Evolutionary conservation across 2,888 invertebrate species (phyloP).

Genomic region (Pecten maximus): DNA sequence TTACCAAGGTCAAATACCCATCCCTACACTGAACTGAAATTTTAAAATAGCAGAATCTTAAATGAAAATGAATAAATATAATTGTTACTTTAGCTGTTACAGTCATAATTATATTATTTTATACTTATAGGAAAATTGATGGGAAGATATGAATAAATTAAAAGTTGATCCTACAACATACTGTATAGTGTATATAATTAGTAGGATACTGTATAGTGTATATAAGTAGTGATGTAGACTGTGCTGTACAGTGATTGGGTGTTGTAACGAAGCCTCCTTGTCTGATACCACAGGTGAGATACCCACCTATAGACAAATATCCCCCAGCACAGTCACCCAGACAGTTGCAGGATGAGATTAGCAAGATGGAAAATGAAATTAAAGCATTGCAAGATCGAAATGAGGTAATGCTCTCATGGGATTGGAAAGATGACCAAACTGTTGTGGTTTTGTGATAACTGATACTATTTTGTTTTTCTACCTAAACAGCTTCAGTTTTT

Average conservation of each 20-base stretch:
- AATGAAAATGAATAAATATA: too few species aligned
- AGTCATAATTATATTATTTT: too few species aligned
- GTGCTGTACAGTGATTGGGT: background rate
- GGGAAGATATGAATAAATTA: too few species aligned
- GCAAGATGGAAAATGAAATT: constrained; percentile 30
- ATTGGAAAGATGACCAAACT: background rate
- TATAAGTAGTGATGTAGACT: too few species aligned
- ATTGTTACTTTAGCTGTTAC: too few species aligned
- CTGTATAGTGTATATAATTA: too few species aligned
- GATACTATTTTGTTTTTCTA: background rate
- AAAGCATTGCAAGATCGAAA: constrained; percentile 22
- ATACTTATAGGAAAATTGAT: too few species aligned
- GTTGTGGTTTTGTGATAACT: background rate
- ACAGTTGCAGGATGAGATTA: constrained; percentile 15
- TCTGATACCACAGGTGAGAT: constrained; percentile 10
- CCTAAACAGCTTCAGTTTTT: background rate
- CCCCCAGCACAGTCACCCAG: background rate
- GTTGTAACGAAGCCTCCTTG: background rate
- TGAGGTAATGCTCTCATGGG: background rate
- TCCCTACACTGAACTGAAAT: too few species aligned
- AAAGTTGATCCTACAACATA: too few species aligned
- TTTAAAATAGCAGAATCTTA: too few species aligned
- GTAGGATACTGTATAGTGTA: too few species aligned
- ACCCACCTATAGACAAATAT: background rate
- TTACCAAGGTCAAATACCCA: too few species aligned